Base-by-base conservation (phyloP, 1,140 invertebrate genomes). In the Drosophila lacertosa region DNA sequence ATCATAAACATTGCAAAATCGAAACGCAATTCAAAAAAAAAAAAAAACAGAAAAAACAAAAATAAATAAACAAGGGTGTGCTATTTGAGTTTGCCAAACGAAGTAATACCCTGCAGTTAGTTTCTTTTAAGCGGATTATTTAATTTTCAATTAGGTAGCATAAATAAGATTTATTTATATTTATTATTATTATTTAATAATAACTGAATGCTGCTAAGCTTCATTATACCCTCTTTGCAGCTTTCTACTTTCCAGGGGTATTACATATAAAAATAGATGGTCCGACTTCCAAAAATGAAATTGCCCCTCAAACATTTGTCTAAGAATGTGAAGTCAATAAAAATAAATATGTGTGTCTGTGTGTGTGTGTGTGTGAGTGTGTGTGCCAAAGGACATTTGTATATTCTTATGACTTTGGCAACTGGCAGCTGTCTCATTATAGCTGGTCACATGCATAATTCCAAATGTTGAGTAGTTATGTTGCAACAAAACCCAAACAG, bases 1-100 rank as follows among this genome's bases (percentile, higher is more conserved):
- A 80, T 69, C 81, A 84, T 84, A 80, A 84, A 84, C 76, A 80
- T 80, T 66, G 67, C 72, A 54, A 54, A 63, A 66, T 71, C 69
- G 65, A 74, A 78, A 78, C 32, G 75, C 59, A 66, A 77, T 59
- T 71, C 63, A 55, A 37, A 57, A 50, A 37, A 29, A 60, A 48
- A 40, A 63, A 54, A 48, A 18, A 45, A 40, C n/a, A n/a, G n/a
- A n/a, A n/a, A n/a, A 50, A 37, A 29, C 60, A 48, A 40, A 63
- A 54, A 48, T 22, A 45, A 40, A 29, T 24, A 35, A n/a, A 1
- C 5, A 26, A 51, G 3, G 35, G 24, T 26, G 24, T 1, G 5
- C 24, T 7, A 26, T 0, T 26, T 0, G 5, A 26, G 1, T 4
- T 4, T 7, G 24, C 24, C 24, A 6, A 6, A 29, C 26, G 1